Percentiles rank a stretch among this genome's conserved stretches.
Conservation (phyloP, 1,140 invertebrate species). For the Melitaea cinxia region DNA sequence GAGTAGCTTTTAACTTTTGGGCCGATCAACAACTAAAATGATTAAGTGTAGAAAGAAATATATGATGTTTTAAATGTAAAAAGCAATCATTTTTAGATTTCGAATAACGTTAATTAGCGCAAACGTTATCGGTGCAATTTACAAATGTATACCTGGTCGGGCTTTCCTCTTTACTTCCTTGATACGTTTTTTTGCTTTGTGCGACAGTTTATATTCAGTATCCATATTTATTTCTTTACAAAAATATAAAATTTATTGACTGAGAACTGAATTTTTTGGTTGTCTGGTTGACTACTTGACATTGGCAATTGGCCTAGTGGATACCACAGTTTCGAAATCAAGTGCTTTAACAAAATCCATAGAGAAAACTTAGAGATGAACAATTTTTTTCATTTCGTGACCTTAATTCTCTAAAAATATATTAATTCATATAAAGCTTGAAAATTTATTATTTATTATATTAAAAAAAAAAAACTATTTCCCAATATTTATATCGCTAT, state of each 20-base stretch:
- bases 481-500: too few species aligned
- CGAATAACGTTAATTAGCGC: background rate
- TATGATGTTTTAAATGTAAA: background rate
- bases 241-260: constrained; percentile 32
- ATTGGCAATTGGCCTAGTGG: constrained; percentile 1
- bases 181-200: constrained; percentile 91
- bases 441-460: too few species aligned
- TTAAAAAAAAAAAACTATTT: too few species aligned
- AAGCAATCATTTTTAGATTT: background rate
- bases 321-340: background rate
- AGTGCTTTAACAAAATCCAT: background rate
- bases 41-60: background rate
- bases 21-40: background rate
- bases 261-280: constrained; percentile 10
- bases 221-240: constrained; percentile 63
- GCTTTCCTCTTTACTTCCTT: constrained; percentile 94
- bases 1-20: background rate
- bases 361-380: background rate
- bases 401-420: too few species aligned
- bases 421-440: too few species aligned
- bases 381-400: too few species aligned
- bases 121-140: background rate
- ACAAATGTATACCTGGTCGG: constrained; percentile 87
- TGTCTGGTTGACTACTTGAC: constrained; percentile 18
- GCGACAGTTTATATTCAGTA: constrained; percentile 84